phyloP scores from a whole-genome alignment of 2,113 vertebrate genomes.

The Cromileptes altivelis region DNA sequence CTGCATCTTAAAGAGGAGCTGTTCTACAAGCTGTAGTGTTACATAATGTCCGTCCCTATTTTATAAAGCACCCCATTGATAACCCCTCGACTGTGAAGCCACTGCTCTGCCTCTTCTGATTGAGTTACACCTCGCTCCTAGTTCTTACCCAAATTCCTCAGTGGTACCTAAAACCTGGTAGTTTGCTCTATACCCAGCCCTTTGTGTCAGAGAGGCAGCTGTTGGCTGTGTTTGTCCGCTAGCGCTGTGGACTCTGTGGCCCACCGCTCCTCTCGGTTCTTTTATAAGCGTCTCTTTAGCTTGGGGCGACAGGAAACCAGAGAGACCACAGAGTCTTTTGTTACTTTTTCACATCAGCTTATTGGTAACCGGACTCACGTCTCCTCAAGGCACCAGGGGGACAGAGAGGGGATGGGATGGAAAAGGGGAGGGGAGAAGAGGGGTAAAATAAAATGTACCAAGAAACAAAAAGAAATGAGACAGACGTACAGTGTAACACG shows the following conservation, averaged over 20 bases:
- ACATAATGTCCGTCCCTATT: constrained; percentile 48
- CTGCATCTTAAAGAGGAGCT: constrained; percentile 44
- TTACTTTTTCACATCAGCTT: constrained; percentile 77
- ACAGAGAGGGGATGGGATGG: constrained; percentile 51
- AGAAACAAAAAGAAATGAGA: neutral
- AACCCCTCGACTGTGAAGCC: constrained; percentile 54
- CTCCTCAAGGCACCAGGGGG: constrained; percentile 64
- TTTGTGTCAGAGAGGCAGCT: constrained; percentile 60
- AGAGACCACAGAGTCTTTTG: constrained; percentile 80
- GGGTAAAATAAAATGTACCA: neutral
- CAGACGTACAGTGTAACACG: constrained; percentile 16
- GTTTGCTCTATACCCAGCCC: constrained; percentile 38
- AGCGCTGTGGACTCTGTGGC: constrained; percentile 51
- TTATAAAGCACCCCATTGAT: constrained; percentile 63
- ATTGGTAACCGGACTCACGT: constrained; percentile 84
- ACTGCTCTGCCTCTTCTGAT: constrained; percentile 53
- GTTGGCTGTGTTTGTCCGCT: constrained; percentile 51
- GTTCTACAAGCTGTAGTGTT: constrained; percentile 34
- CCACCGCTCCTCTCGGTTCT: constrained; percentile 55
- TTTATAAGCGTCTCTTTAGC: constrained; percentile 76
- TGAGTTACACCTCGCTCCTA: constrained; percentile 58
- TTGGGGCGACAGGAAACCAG: constrained; percentile 77
- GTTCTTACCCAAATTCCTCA: constrained; percentile 68
- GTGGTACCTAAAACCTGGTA: constrained; percentile 56
- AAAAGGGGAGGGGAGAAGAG: neutral